Base-by-base conservation (phyloP, 2,888 invertebrate species). In the Mesochorus sp. region DNA sequence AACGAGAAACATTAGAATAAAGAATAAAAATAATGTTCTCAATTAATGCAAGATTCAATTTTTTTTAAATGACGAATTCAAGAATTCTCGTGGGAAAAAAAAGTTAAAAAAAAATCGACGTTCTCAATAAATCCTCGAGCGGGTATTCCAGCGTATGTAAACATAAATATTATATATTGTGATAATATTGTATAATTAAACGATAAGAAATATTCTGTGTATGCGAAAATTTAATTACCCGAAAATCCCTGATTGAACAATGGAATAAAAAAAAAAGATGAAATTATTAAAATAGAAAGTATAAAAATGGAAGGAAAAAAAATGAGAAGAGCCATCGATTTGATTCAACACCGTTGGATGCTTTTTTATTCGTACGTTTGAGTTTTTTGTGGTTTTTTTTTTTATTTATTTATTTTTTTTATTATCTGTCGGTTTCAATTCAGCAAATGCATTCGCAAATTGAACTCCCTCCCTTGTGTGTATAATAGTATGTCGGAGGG, bases 141-240 rank as follows among this genome's bases (percentile, higher is more conserved):
- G n/a, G n/a, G 57, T 57, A 57, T 57, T 57, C 57, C 57, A 57
- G 24, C 57, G 19, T 55, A 37, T 24, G 26, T 24, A 42, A 24
- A 39, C 24, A 66, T 39, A 85, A 87, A 85, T 83, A 87, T 83
- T 85, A 83, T 89, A 82, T 89, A 89, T 88, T 88, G 89, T 89
- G 88, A 89, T 89, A 89, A 84, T 89, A 86, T 82, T 82, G 81
- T 82, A 84, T 86, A 85, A 83, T 82, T 47, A 44, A 72, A 34
- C 62, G 51, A 78, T 74, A 72, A 72, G 62, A 68, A 44, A 42
- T 53, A 77, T 73, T n/a, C n/a, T n/a, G n/a, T n/a, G n/a, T n/a
- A n/a, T n/a, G n/a, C n/a, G n/a, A n/a, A n/a, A n/a, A n/a, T n/a
- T n/a, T n/a, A n/a, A n/a, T n/a, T n/a, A n/a, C n/a, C n/a, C n/a